Evolutionary conservation across 2,888 invertebrate species (phyloP), one percentile per base, ranked within the genome.

Genomic region (Tinea trinotella): DNA sequence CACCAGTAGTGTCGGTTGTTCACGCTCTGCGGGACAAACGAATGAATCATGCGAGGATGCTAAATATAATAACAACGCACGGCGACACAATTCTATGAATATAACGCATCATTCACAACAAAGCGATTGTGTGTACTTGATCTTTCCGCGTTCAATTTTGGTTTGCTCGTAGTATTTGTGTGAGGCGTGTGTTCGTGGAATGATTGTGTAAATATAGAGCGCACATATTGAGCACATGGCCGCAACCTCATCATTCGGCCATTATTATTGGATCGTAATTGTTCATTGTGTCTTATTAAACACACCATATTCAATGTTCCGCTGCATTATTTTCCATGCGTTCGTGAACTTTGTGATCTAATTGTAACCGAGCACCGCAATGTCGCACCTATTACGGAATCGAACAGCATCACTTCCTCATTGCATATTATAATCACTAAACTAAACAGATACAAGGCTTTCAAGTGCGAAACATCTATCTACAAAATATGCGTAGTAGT

Each of bases 1-100:
- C 87, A 87, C 84, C 87, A 81, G 87, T 88, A 82, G 76, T 83
- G 84, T 73, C 73, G 78, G 81, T 91, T 90, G 91, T 90, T 91
- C 91, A 90, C 90, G 92, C 91, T 92, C 92, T 92, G 82, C n/a
- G n/a, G n/a, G n/a, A n/a, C n/a, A n/a, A 30, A 30, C n/a, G 30
- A 19, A 76, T 77, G 59, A 30, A 10, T 30, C 2, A 30, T 30
- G 7, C 2, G 30, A 57, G 58, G 55, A 22, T 22, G 22, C 22
- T 7, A 22, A 22, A n/a, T n/a, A n/a, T n/a, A n/a, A n/a, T n/a
- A n/a, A n/a, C n/a, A n/a, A n/a, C n/a, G n/a, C n/a, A n/a, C n/a
- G n/a, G n/a, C n/a, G n/a, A n/a, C n/a, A n/a, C n/a, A n/a, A n/a
- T n/a, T n/a, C n/a, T n/a, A n/a, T n/a, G n/a, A n/a, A n/a, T n/a